Base-by-base conservation (phyloP, 2,888 invertebrate genomes). In the Blastobasis adustella region DNA sequence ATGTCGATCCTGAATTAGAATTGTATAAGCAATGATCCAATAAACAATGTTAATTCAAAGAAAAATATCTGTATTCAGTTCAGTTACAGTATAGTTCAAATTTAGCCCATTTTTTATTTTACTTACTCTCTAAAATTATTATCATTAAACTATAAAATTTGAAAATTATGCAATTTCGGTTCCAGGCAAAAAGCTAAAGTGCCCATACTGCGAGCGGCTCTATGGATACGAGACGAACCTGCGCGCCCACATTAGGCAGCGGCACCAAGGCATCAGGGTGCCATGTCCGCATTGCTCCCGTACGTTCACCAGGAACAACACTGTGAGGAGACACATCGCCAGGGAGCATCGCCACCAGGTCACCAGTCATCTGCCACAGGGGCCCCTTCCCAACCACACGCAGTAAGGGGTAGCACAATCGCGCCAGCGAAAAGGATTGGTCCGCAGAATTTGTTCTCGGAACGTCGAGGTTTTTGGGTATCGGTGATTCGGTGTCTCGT, bases 181-280 rank as follows among this genome's bases (percentile, higher is more conserved):
- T 90, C 4, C 90, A 96, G 96, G 96, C 72, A 96, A 96, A 84
- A 96, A 96, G 85, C 90, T 96, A 73, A 96, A 96, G 90, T 96
- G 96, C 87, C 95, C 96, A 72, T 96, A 95, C 85, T 96, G 96
- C 90, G 96, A 96, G 88, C 92, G 96, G 73, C 90, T 96, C 57
- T 96, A 96, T 86, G 96, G 96, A 60, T 96, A 96, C 82, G 96
- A 96, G 91, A 96, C 96, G 73, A 96, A 96, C 81, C 87, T 96
- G 76, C 93, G 96, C 64, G 96, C 96, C 60, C 96, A 96, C 88
- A 96, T 96, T 76, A 90, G 96, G 52, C 96, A 96, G 79, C 93
- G 96, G 76, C 96, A 96, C 85, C 96, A 96, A 85, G 96, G 96
- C 66, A 96, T 96, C 70, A 91, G 96, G 51, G 96, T 96, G 75